These are phyloP conservation scores for Phocoena sinus DNA, from an alignment of 2,113 vertebrate genomes.

Conservation along the genomic window DNA sequence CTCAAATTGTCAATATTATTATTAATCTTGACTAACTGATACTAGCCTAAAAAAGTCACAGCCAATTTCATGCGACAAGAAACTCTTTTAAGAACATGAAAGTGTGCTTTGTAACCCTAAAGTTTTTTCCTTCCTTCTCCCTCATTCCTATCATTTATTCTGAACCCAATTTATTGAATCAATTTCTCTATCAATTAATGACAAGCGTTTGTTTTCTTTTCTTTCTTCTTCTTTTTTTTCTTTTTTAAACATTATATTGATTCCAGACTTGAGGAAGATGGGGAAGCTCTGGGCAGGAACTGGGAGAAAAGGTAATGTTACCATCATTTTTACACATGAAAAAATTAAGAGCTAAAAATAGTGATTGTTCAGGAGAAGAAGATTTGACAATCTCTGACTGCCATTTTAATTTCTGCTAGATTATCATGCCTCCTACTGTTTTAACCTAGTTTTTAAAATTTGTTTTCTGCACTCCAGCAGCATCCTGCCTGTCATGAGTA, in stretches of 20 bases:
- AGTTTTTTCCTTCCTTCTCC: neutral
- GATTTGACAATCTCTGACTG: neutral
- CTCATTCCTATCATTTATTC: neutral
- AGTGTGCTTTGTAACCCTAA: neutral
- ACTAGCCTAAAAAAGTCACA: neutral
- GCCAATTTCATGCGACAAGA: neutral
- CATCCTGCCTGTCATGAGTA: neutral
- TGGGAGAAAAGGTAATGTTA: neutral
- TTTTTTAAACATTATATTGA: neutral
- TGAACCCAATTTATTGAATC: neutral
- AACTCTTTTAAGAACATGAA: neutral
- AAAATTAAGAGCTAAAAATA: neutral
- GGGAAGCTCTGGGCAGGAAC: neutral
- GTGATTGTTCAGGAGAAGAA: neutral
- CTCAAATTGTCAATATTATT: neutral
- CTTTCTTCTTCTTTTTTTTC: too few species aligned
- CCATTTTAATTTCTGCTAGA: conserved; percentile 47
- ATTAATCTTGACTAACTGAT: neutral
- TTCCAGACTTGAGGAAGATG: neutral
- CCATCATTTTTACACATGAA: neutral
- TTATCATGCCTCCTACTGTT: conserved; percentile 52
- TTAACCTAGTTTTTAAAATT: conserved; percentile 56
- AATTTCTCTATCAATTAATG: neutral
- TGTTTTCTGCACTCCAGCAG: conserved; percentile 22
- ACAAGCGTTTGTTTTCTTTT: neutral